phyloP scores from a whole-genome alignment of 2,797 vertebrate genomes.

The Cheirogaleus major region DNA sequence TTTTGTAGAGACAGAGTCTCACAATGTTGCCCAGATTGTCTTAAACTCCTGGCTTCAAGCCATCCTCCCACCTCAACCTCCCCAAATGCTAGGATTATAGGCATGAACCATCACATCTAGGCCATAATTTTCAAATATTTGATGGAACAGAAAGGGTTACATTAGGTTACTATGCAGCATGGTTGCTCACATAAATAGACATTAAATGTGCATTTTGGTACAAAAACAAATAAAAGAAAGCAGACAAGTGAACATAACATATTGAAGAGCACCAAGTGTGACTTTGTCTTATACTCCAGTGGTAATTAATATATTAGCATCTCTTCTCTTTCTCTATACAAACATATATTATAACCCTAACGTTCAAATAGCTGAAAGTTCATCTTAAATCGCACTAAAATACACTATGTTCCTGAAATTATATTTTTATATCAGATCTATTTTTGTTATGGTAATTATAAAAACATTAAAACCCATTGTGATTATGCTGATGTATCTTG shows the following conservation, averaged over 20 bases:
- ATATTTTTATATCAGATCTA: background rate
- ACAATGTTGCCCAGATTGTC: background rate
- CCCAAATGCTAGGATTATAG: background rate
- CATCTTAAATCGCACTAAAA: background rate
- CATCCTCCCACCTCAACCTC: background rate
- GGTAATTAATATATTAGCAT: background rate
- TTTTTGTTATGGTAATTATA: background rate
- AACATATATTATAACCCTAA: background rate
- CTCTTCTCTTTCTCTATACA: background rate
- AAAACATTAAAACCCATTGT: background rate
- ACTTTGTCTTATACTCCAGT: background rate
- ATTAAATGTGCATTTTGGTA: background rate
- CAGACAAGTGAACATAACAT: background rate
- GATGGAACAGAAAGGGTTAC: background rate
- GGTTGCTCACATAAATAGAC: background rate
- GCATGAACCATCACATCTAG: background rate
- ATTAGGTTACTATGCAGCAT: background rate
- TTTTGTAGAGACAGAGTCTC: background rate
- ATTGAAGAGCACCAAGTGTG: background rate
- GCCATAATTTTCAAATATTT: background rate
- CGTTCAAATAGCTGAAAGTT: background rate
- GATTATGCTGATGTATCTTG: background rate
- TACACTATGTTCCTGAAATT: background rate
- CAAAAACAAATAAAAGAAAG: background rate
- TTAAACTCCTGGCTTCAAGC: background rate